These are phyloP conservation scores for Agrotis clavis DNA, from an alignment of 2,888 invertebrate species.

Conservation along the genomic window DNA sequence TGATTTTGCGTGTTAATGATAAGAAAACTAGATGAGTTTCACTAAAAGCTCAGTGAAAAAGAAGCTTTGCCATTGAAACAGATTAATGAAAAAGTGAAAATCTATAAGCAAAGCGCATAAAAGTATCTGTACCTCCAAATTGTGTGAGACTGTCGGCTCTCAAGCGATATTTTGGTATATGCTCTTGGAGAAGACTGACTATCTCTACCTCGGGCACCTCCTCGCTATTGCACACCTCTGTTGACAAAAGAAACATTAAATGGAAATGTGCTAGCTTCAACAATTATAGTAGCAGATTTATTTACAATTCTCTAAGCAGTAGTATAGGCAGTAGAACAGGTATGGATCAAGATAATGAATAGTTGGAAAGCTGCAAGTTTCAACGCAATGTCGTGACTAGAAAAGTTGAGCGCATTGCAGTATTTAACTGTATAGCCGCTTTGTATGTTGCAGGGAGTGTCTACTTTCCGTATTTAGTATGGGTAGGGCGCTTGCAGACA, in stretches of 20 bases:
- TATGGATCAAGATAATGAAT: slow-evolving; percentile 72
- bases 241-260: slow-evolving; percentile 76
- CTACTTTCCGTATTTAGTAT: slow-evolving; percentile 81
- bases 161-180: slow-evolving; percentile 98
- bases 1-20: slow-evolving; percentile 14
- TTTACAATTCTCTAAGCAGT: slow-evolving; percentile 65
- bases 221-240: slow-evolving; percentile 98
- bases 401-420: slow-evolving; percentile 79
- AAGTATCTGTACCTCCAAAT: slow-evolving; percentile 93
- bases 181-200: slow-evolving; percentile 98
- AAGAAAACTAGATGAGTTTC: slow-evolving; percentile 10
- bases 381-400: slow-evolving; percentile 79
- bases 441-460: slow-evolving; percentile 70
- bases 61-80: slow-evolving; percentile 33
- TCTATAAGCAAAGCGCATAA: slow-evolving; percentile 69
- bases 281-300: slow-evolving; percentile 42
- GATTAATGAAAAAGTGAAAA: slow-evolving; percentile 24
- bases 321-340: slow-evolving; percentile 59
- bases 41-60: slow-evolving; percentile 27
- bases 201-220: slow-evolving; percentile 99
- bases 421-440: slow-evolving; percentile 69
- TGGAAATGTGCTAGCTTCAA: slow-evolving; percentile 52
- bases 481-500: slow-evolving; percentile 81
- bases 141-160: slow-evolving; percentile 98
- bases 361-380: slow-evolving; percentile 78